Conservation (phyloP, 2,113 vertebrate species). For the Dasypus novemcinctus region DNA sequence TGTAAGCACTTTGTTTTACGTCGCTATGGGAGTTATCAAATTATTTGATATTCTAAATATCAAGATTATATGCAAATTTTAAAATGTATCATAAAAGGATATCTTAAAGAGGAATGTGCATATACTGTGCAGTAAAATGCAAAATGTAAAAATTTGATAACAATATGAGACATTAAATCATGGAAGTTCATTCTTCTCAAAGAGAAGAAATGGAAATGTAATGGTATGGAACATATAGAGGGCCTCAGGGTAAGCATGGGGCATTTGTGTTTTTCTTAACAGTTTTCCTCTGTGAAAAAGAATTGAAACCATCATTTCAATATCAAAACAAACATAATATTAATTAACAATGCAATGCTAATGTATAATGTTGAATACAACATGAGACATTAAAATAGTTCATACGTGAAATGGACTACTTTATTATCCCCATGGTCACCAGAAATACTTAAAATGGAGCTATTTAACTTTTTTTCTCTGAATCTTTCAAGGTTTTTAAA, state of each 20-base stretch:
- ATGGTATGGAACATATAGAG: not conserved
- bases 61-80: not conserved
- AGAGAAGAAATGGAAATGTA: not conserved
- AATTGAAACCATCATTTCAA: not conserved
- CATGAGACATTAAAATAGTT: not conserved
- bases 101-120: not conserved
- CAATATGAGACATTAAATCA: not conserved
- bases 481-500: not conserved
- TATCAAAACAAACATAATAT: not conserved
- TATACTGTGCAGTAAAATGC: not conserved
- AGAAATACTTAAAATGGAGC: not conserved
- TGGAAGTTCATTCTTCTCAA: not conserved
- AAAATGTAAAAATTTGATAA: not conserved
- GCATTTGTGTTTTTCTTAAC: not conserved
- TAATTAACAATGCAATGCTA: not conserved
- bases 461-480: not conserved
- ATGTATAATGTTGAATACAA: not conserved
- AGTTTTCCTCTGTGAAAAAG: not conserved
- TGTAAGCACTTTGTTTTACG: conserved; percentile 68
- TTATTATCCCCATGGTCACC: not conserved
- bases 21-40: not conserved
- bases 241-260: not conserved
- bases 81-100: too few species aligned
- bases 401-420: not conserved
- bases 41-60: not conserved